phyloP scores from a whole-genome alignment of 2,888 invertebrate genomes.

The Linnaemya tessellans region DNA sequence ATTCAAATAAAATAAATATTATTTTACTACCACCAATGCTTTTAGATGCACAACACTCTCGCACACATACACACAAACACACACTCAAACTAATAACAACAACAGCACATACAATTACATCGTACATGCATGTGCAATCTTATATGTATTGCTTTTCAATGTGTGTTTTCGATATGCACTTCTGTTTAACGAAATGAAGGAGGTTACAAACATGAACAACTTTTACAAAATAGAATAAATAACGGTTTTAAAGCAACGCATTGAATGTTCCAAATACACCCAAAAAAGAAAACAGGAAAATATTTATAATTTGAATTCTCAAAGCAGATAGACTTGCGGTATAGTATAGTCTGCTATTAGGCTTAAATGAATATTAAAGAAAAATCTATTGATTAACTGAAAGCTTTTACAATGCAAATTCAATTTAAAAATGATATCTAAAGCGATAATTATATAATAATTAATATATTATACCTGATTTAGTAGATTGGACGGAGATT shows the following conservation, averaged over 20 bases:
- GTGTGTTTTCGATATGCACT: constrained; percentile 29
- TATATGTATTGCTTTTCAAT: constrained; percentile 17
- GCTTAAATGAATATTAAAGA: neutral
- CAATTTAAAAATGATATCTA: no score
- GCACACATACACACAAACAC: neutral
- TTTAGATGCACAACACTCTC: constrained; percentile 35
- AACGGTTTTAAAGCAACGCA: constrained; percentile 17
- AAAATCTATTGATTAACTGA: neutral
- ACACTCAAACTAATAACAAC: constrained; percentile 53
- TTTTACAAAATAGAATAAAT: constrained; percentile 28
- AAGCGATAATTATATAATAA: no score
- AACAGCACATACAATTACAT: constrained; percentile 2
- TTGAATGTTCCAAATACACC: constrained; percentile 17
- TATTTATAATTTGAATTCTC: neutral
- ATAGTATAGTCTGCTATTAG: neutral
- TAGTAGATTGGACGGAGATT: no score
- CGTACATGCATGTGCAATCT: neutral
- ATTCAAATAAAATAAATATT: constrained; percentile 72
- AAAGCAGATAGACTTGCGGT: neutral
- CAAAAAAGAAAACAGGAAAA: neutral
- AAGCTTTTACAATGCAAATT: neutral
- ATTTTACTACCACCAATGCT: constrained; percentile 67
- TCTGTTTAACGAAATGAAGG: constrained; percentile 49
- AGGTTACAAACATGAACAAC: constrained; percentile 50
- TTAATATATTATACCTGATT: no score